Percentiles rank a stretch among this genome's conserved stretches.
Evolutionary conservation across 2,888 invertebrate species (phyloP).

Genomic region (Kryphioiulus occultus): DNA sequence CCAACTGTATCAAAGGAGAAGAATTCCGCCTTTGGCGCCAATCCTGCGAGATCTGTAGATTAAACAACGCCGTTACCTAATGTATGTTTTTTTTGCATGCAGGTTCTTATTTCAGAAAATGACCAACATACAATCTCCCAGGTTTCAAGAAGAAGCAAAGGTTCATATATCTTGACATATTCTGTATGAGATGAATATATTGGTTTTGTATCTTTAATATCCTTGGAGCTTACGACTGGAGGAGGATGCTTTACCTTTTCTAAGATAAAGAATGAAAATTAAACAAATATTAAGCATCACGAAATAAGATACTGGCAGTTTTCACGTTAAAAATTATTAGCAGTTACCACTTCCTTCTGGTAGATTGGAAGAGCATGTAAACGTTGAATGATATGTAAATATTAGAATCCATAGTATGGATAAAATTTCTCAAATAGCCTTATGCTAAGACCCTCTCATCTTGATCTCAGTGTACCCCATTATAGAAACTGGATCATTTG

Average conservation of each 20-base stretch:
- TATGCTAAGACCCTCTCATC: no score
- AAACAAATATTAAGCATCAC: not conserved
- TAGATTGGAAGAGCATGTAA: no score
- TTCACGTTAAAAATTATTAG: not conserved
- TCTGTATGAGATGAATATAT: not conserved
- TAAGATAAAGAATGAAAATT: not conserved
- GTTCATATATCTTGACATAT: constrained; percentile 4
- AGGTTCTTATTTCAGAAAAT: not conserved
- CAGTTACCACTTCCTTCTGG: not conserved
- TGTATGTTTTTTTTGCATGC: not conserved
- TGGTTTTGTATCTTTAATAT: not conserved
- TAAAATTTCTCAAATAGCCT: no score
- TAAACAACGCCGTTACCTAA: not conserved
- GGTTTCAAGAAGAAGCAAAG: constrained; percentile 18
- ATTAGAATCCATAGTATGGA: no score
- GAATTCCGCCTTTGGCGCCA: not conserved
- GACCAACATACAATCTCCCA: constrained; percentile 3
- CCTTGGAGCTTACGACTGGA: not conserved
- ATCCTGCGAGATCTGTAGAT: constrained; percentile 5
- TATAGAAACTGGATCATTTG: no score
- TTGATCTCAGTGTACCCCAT: no score
- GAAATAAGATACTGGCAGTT: not conserved
- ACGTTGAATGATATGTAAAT: no score
- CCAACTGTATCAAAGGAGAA: not conserved
- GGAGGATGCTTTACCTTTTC: not conserved